These are phyloP conservation scores for Diarsia mendica DNA, from an alignment of 2,888 invertebrate genomes.

Conservation along the genomic window DNA sequence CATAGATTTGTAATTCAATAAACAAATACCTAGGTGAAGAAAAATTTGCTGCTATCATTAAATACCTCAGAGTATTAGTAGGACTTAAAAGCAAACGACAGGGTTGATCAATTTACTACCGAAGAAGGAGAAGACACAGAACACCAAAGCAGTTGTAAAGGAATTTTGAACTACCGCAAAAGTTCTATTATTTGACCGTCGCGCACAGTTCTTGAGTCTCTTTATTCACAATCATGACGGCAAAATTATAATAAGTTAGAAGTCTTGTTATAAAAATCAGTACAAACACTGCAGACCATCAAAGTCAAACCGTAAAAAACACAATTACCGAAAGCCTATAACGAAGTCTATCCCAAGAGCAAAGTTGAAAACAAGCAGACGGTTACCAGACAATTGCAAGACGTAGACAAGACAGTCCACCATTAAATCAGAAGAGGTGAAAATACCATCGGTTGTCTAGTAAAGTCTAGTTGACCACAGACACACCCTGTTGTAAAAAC, in stretches of 20 bases:
- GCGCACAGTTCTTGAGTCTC: neutral
- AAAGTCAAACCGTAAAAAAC: neutral
- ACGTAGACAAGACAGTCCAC: conserved; percentile 37
- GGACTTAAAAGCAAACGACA: no score
- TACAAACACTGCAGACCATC: neutral
- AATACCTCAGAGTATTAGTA: neutral
- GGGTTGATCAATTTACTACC: no score
- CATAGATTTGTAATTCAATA: no score
- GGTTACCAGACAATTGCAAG: conserved; percentile 49
- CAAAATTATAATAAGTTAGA: no score
- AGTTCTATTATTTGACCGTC: neutral
- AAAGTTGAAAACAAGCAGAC: conserved; percentile 9
- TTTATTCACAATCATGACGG: neutral
- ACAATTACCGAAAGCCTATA: neutral
- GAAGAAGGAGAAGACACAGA: no score
- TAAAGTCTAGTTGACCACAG: conserved; percentile 72
- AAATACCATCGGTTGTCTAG: conserved; percentile 66
- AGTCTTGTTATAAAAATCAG: no score
- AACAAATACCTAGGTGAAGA: neutral
- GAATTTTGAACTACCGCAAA: neutral
- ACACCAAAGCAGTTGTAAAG: no score
- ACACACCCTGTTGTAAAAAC: conserved; percentile 79
- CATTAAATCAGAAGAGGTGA: conserved; percentile 70
- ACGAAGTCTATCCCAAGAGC: neutral
- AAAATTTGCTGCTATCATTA: neutral